A percentile compares a stretch with the other conserved stretches of the same genome.
phyloP scores from a whole-genome alignment of 2,113 vertebrate genomes.

The Misgurnus mizolepis region DNA sequence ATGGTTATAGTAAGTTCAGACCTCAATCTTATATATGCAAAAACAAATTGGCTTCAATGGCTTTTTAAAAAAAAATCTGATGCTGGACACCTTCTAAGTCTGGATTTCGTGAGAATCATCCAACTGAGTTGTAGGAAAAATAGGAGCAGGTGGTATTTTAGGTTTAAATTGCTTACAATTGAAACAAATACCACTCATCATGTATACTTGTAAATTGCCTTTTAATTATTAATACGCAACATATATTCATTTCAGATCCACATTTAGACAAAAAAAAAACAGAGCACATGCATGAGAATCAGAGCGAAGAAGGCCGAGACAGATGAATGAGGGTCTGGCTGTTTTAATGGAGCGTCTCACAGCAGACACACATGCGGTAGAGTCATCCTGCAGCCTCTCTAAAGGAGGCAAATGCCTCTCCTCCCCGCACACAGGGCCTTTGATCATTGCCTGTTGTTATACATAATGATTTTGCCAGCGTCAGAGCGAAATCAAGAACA shows the following conservation, averaged over 20 bases:
- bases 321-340: slow-evolving; percentile 39
- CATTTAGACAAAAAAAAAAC: neutral
- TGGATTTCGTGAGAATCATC: too few relatives aligned
- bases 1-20: too few relatives aligned
- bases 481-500: slow-evolving; percentile 38
- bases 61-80: too few relatives aligned
- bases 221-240: neutral
- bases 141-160: too few relatives aligned
- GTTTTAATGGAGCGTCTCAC: slow-evolving; percentile 36
- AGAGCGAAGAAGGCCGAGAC: slow-evolving; percentile 40
- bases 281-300: neutral
- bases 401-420: slow-evolving; percentile 44
- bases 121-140: too few relatives aligned
- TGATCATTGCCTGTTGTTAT: slow-evolving; percentile 52
- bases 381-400: slow-evolving; percentile 25
- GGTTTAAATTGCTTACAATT: too few relatives aligned
- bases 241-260: neutral
- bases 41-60: too few relatives aligned
- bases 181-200: too few relatives aligned
- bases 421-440: slow-evolving; percentile 32
- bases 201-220: too few relatives aligned
- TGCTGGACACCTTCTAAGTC: too few relatives aligned
- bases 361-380: slow-evolving; percentile 44
- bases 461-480: slow-evolving; percentile 52
- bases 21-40: too few relatives aligned